Conservation (phyloP, 2,888 invertebrate genomes). For the Pammene aurita region DNA sequence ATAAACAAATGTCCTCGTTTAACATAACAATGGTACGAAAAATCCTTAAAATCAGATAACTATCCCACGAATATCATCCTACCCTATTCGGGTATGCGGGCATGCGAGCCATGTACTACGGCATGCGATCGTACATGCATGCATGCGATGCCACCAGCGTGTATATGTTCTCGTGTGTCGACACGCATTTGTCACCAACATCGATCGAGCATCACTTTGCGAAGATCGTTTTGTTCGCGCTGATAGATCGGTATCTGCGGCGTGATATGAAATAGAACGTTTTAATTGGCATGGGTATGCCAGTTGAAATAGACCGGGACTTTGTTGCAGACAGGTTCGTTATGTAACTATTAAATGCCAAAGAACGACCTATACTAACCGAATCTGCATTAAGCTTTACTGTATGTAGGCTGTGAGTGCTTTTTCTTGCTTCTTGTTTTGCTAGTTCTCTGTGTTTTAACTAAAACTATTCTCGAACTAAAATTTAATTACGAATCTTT, state of each 20-base stretch:
- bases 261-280: slow-evolving; percentile 16
- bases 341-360: slow-evolving; percentile 12
- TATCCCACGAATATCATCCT: slow-evolving; percentile 64
- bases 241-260: slow-evolving; percentile 33
- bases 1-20: slow-evolving; percentile 15
- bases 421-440: too few species aligned
- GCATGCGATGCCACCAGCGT: slow-evolving; percentile 61
- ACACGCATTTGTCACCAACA: slow-evolving; percentile 77
- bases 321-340: slow-evolving; percentile 16
- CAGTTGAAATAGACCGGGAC: slow-evolving; percentile 24
- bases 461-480: too few species aligned
- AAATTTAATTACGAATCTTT: too few species aligned
- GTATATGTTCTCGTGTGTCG: slow-evolving; percentile 61
- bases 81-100: slow-evolving; percentile 67
- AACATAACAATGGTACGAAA: slow-evolving; percentile 47
- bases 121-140: slow-evolving; percentile 63
- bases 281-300: slow-evolving; percentile 32
- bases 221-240: slow-evolving; percentile 41
- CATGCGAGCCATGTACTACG: slow-evolving; percentile 69
- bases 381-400: neutral
- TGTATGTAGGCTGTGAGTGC: neutral
- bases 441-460: neutral
- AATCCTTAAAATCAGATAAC: slow-evolving; percentile 69
- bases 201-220: slow-evolving; percentile 59
- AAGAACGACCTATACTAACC: neutral